Base-by-base conservation (phyloP, 1,140 invertebrate species). In the Drosophila kanapiae region DNA sequence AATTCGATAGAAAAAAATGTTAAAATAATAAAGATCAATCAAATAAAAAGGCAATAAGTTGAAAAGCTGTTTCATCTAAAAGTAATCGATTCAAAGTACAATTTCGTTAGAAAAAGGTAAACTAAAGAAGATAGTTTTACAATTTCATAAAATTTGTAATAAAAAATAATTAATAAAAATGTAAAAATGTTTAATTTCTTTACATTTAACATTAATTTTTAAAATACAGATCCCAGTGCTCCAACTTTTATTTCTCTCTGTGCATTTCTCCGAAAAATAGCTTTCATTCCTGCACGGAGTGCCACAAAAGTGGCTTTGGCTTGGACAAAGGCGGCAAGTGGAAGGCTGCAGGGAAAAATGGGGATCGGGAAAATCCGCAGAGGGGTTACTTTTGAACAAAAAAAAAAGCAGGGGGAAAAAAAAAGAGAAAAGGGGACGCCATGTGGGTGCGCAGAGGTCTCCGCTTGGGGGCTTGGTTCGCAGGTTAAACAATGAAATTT, bases 401-500 rank as follows among this genome's bases (percentile, higher is more conserved):
- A 35, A 51, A 33, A 16, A 33, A 38, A 14, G 5, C 23, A 40
- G 14, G 4, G 0, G n/a, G 7, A 64, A 37, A 23, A 13, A 38
- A 31, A 49, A 3, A 16, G 35, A 18, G 54, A 42, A 29, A 37
- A 13, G 42, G 10, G 23, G 53, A 18, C 27, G 29, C 6, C 47
- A 18, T 54, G 47, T 16, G 42, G 67, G 18, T 35, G 77, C 6
- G 35, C 16, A 16, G 11, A 37, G 53, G 54, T n/a, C 47, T 40
- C 29, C 40, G 68, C 42, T 47, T 58, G 48, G 61, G 71, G 61
- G 57, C 61, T 77, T 71, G 67, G 75, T 60, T 78, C 77, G 67
- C 80, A 87, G 80, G 84, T 84, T 87, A 88, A 87, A 84, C 84
- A 87, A 88, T 87, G 84, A 88, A 87, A 87, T 87, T 87, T 87